A percentile compares a stretch with the other conserved stretches of the same genome.
These are phyloP conservation scores for Myiopsitta monachus DNA, from an alignment of 2,113 vertebrate species.

Conservation along the genomic window DNA sequence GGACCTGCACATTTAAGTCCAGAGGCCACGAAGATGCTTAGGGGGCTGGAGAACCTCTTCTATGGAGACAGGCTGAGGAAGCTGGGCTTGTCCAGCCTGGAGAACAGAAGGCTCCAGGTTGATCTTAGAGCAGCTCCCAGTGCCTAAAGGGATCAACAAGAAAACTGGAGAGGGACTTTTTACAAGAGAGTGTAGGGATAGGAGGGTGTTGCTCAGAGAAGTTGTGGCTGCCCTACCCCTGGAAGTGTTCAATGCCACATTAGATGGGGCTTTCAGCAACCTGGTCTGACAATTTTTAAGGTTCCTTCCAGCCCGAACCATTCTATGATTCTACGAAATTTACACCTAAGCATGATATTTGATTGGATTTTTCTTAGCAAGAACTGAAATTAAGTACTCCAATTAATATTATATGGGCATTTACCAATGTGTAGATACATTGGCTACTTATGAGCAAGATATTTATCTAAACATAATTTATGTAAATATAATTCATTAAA, in stretches of 20 bases:
- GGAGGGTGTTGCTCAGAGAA: neutral
- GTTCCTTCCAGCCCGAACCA: neutral
- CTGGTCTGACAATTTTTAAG: neutral
- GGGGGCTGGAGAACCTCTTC: neutral
- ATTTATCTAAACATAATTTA: neutral
- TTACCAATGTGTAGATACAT: neutral
- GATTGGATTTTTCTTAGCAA: neutral
- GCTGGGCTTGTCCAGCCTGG: neutral
- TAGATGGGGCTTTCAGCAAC: neutral
- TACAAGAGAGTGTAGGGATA: neutral
- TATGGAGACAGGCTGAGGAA: neutral
- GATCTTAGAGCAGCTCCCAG: neutral
- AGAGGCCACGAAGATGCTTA: neutral
- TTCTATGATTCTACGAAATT: neutral
- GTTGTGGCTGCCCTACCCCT: neutral
- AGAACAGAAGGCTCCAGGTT: neutral
- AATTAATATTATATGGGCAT: neutral
- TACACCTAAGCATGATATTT: neutral
- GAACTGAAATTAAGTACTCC: neutral
- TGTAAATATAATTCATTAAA: neutral
- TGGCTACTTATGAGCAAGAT: neutral
- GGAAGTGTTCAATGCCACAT: neutral
- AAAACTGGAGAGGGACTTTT: neutral
- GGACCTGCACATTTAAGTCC: neutral
- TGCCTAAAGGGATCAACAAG: neutral